phyloP scores from a whole-genome alignment of 2,113 vertebrate species.

The Plecturocebus donacophilus region DNA sequence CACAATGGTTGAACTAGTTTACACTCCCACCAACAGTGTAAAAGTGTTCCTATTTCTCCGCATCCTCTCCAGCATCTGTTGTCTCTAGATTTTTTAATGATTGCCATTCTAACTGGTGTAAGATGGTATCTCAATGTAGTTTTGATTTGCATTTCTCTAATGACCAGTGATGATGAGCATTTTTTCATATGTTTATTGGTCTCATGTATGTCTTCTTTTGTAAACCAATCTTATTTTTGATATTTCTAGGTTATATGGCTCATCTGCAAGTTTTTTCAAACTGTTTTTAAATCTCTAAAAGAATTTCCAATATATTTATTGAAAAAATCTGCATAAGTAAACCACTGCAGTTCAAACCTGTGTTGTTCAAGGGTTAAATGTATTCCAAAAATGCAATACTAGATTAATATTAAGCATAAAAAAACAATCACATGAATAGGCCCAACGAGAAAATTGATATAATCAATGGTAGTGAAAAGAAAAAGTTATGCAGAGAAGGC shows the following conservation, averaged over 20 bases:
- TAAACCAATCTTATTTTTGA: not conserved
- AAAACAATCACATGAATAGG: not conserved
- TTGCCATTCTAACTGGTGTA: too few species aligned
- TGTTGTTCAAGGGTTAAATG: not conserved
- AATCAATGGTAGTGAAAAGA: not conserved
- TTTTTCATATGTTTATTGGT: too few species aligned
- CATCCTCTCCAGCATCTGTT: too few species aligned
- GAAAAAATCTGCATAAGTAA: not conserved
- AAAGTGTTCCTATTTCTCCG: too few species aligned
- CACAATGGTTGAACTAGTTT: too few species aligned
- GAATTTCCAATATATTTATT: not conserved
- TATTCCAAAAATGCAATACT: not conserved
- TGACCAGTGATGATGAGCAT: too few species aligned
- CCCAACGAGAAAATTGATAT: constrained; percentile 9
- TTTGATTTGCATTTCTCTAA: too few species aligned
- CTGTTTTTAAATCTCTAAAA: not conserved
- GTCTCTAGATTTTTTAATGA: too few species aligned
- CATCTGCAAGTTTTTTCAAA: not conserved
- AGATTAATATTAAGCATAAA: constrained; percentile 42
- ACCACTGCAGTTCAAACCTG: not conserved
- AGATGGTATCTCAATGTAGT: too few species aligned
- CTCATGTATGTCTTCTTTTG: too few species aligned
- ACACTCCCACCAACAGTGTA: too few species aligned
- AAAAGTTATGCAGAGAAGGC: not conserved
- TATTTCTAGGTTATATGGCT: not conserved